phyloP scores from a whole-genome alignment of 2,113 vertebrate species.

The Acanthisitta chloris region DNA sequence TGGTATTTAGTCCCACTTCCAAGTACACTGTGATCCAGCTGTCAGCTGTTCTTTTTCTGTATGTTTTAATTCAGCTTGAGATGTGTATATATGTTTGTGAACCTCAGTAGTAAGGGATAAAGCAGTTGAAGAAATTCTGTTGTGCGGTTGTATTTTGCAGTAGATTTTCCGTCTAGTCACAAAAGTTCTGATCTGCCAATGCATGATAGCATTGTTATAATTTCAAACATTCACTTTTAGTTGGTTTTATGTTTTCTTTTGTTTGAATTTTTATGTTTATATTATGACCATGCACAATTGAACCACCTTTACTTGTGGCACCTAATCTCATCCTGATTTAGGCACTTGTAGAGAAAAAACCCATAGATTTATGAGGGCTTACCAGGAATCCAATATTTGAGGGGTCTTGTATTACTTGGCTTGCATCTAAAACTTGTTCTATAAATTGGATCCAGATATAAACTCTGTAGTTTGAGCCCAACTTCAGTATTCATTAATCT shows the following conservation, averaged over 20 bases:
- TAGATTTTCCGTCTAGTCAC: conserved; percentile 36
- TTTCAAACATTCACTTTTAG: neutral
- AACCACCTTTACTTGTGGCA: neutral
- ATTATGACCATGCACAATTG: neutral
- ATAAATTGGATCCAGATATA: neutral
- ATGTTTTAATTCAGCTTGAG: neutral
- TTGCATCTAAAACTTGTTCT: neutral
- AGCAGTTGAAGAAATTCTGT: neutral
- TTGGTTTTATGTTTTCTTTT: neutral
- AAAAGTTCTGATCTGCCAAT: neutral
- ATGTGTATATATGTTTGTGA: neutral
- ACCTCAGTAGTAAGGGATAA: neutral
- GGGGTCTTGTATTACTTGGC: neutral
- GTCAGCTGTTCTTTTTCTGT: neutral
- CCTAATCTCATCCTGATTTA: neutral
- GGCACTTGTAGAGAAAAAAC: neutral
- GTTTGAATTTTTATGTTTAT: neutral
- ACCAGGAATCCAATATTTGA: neutral
- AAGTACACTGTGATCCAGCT: neutral
- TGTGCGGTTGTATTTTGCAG: neutral
- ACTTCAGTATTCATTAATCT: neutral
- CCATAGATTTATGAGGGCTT: neutral
- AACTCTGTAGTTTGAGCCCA: neutral
- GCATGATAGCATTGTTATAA: conserved; percentile 17
- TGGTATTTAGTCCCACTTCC: neutral